Conservation (phyloP, 2,888 invertebrate genomes). For the Steromphala cineraria region DNA sequence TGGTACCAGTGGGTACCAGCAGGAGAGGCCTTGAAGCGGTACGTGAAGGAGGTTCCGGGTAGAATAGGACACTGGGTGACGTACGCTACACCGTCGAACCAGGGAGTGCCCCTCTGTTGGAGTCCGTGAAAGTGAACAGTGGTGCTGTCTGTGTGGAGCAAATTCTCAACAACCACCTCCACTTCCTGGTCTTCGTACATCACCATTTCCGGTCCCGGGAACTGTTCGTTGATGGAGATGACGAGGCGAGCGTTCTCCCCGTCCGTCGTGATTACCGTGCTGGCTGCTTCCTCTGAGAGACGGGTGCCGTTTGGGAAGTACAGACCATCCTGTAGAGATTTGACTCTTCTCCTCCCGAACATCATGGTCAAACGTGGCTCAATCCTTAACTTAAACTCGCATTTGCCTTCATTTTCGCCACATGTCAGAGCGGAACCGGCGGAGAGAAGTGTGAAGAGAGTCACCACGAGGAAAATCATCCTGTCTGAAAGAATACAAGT, state of each 20-base stretch:
- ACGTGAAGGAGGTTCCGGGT: slow-evolving; percentile 48
- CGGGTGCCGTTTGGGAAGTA: no score
- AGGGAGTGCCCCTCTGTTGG: slow-evolving; percentile 44
- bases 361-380: slow-evolving; percentile 43
- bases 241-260: slow-evolving; percentile 44
- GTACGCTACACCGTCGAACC: slow-evolving; percentile 56
- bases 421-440: slow-evolving; percentile 2
- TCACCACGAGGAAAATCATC: no score
- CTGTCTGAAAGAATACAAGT: no score
- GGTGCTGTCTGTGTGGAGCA: slow-evolving; percentile 43
- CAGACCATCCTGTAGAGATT: no score
- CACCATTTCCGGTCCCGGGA: slow-evolving; percentile 58
- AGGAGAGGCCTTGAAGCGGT: slow-evolving; percentile 46
- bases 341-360: slow-evolving; percentile 8
- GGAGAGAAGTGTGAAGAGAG: no score
- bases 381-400: slow-evolving; percentile 36
- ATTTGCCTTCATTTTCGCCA: slow-evolving; percentile 15
- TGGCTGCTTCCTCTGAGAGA: neutral
- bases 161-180: slow-evolving; percentile 40
- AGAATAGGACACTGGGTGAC: slow-evolving; percentile 57
- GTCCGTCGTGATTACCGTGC: slow-evolving; percentile 50
- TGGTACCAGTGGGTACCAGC: slow-evolving; percentile 54
- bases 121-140: slow-evolving; percentile 60
- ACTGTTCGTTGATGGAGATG: slow-evolving; percentile 48
- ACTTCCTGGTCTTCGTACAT: slow-evolving; percentile 48